These are phyloP conservation scores for Engraulis encrasicolus DNA, from an alignment of 2,113 vertebrate genomes.

Conservation along the genomic window DNA sequence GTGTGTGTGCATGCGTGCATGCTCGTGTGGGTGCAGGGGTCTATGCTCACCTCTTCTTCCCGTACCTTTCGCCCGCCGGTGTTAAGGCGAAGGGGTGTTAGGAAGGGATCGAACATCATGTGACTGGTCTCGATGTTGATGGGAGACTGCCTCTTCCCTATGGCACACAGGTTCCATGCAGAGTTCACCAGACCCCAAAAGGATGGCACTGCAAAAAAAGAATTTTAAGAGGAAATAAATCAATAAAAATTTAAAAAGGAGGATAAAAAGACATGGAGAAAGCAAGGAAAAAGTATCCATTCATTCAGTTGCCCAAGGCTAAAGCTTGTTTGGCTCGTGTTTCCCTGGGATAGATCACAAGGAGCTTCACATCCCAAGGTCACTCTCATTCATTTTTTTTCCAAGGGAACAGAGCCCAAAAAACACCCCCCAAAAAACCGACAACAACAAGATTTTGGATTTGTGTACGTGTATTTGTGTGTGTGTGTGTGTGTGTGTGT, in stretches of 20 bases:
- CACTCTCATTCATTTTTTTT: conserved; percentile 1
- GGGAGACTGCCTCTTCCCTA: conserved; percentile 88
- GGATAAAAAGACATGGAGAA: background rate
- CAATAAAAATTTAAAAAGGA: background rate
- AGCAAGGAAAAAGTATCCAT: background rate
- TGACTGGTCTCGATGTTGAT: conserved; percentile 91
- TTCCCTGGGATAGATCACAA: background rate
- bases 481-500: too few species aligned
- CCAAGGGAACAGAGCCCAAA: too few species aligned
- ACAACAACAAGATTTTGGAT: background rate
- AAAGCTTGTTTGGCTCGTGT: background rate
- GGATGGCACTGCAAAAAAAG: conserved; percentile 80
- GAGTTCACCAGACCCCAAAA: conserved; percentile 94
- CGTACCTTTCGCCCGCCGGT: conserved; percentile 88
- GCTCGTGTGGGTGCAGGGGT: too few species aligned
- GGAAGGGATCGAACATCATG: conserved; percentile 91
- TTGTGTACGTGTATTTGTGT: too few species aligned
- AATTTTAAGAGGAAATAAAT: background rate
- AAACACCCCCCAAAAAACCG: background rate
- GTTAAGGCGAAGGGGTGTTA: conserved; percentile 85
- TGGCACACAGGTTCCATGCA: conserved; percentile 90
- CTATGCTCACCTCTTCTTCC: too few species aligned
- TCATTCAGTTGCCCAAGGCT: background rate
- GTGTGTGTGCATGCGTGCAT: too few species aligned
- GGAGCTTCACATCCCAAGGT: background rate